Evolutionary conservation across 2,797 vertebrate species (phyloP).

Genomic region (Ctenopoma multispine): DNA sequence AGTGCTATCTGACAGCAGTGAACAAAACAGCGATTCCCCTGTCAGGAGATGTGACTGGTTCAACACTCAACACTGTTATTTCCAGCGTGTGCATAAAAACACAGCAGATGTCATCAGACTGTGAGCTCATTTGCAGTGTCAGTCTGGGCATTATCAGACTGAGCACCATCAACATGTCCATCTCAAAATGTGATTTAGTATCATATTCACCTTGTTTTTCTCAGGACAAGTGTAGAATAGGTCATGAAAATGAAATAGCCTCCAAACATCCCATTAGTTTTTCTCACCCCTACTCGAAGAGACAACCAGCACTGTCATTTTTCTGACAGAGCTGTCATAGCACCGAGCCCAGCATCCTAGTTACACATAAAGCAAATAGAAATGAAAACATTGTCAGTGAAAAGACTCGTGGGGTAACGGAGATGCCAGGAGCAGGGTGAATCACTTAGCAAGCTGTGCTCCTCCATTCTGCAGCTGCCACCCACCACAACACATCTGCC

Average conservation of each 20-base stretch:
- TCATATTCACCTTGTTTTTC: constrained; percentile 34
- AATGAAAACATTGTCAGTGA: constrained; percentile 78
- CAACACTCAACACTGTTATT: constrained; percentile 50
- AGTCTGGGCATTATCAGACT: constrained; percentile 44
- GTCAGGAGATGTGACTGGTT: constrained; percentile 61
- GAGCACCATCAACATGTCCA: constrained; percentile 20
- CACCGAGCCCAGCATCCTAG: constrained; percentile 48
- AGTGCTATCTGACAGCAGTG: constrained; percentile 69
- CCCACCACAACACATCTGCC: constrained; percentile 79
- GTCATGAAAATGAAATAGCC: constrained; percentile 60
- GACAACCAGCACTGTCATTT: constrained; percentile 56
- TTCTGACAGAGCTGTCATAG: constrained; percentile 72
- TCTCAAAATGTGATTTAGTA: constrained; percentile 29
- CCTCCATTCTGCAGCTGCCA: constrained; percentile 78
- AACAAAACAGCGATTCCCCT: constrained; percentile 65
- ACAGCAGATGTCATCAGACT: constrained; percentile 56
- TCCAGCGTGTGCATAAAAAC: constrained; percentile 42
- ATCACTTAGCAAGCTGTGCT: constrained; percentile 80
- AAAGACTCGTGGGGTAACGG: constrained; percentile 76
- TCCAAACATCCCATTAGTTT: constrained; percentile 53
- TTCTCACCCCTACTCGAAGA: constrained; percentile 23
- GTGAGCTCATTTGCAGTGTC: constrained; percentile 51
- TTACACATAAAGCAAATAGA: constrained; percentile 76
- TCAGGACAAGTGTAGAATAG: constrained; percentile 22
- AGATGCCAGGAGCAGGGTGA: constrained; percentile 75